Base-by-base conservation (phyloP, 2,113 vertebrate species). In the Megatriorchis doriae region DNA sequence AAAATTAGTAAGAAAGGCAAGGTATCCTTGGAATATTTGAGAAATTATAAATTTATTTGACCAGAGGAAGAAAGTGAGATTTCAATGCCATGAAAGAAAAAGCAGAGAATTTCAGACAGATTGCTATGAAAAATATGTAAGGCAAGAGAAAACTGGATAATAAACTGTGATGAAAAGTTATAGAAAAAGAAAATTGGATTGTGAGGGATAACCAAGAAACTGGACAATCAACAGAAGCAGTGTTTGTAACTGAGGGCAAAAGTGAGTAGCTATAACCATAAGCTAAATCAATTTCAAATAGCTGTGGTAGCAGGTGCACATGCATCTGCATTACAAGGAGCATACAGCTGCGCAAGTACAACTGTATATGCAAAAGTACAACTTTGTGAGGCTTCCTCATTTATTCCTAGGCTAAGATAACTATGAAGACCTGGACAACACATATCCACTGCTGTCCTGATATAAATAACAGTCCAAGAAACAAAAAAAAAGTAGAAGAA, bases 351-450 rank as follows among this genome's bases (percentile, higher is more conserved):
- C 16, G 25, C 10, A 52, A n/a, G 26, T 25, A 55, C 7, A 43
- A 34, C 3, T 31, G 4, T 29, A 4, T 10, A 40, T 26, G 11
- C 4, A 56, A 42, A 42, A n/a, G 6, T 23, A 21, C 0, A 1
- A 13, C 31, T n/a, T 62, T 32, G 1, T 52, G 43, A 66, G 38
- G 2, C 11, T 7, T 88, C 7, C 4, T 78, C 2, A 16, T 85
- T 85, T 67, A 43, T 7, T 34, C 21, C 31, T 75, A 23, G 7
- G 3, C 7, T 73, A 93, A 78, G 36, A 23, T 16, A 86, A 62
- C 9, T 48, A 10, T 38, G 48, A 63, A 81, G 26, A 81, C 43
- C 7, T 31, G n/a, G 27, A 43, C 6, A 72, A 40, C 23, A 43
- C 3, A 61, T 55, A 34, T 10, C 17, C 21, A 23, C 14, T 29